Evolutionary conservation across 2,113 vertebrate species (phyloP).

Genomic region (Pterophyllum scalare): DNA sequence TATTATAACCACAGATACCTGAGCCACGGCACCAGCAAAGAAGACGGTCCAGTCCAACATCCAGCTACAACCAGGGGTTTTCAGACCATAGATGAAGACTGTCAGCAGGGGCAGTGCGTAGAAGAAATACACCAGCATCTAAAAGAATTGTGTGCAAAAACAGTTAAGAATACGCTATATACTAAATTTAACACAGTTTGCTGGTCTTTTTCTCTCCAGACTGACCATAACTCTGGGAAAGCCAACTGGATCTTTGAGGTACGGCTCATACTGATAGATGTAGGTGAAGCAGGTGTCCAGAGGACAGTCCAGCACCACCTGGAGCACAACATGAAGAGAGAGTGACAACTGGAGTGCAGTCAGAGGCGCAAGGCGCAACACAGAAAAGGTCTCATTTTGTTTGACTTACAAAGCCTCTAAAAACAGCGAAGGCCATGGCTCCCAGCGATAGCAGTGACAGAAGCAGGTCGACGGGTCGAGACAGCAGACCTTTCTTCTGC

Average conservation of each 20-base stretch:
- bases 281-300: conserved; percentile 90
- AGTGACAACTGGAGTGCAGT: not conserved
- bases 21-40: conserved; percentile 87
- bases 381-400: not conserved
- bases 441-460: conserved; percentile 79
- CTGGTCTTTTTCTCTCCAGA: not conserved
- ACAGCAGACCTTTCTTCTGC: conserved; percentile 82
- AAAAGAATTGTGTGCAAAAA: not conserved
- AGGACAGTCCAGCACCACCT: conserved; percentile 93
- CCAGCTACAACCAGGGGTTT: conserved; percentile 88
- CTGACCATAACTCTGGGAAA: conserved; percentile 92
- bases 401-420: conserved; percentile 90
- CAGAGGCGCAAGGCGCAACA: not conserved
- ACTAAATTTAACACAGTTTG: not conserved
- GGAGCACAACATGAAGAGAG: not conserved
- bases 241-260: conserved; percentile 90
- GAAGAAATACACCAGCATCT: conserved; percentile 93
- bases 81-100: conserved; percentile 83
- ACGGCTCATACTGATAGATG: conserved; percentile 92
- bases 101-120: conserved; percentile 87
- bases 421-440: conserved; percentile 81
- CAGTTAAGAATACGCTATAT: not conserved
- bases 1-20: conserved; percentile 79
- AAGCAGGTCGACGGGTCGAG: conserved; percentile 84
- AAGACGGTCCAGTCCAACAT: conserved; percentile 91